Evolutionary conservation across 2,888 invertebrate species (phyloP).

Genomic region (Poecilobothrus nobilitatus): DNA sequence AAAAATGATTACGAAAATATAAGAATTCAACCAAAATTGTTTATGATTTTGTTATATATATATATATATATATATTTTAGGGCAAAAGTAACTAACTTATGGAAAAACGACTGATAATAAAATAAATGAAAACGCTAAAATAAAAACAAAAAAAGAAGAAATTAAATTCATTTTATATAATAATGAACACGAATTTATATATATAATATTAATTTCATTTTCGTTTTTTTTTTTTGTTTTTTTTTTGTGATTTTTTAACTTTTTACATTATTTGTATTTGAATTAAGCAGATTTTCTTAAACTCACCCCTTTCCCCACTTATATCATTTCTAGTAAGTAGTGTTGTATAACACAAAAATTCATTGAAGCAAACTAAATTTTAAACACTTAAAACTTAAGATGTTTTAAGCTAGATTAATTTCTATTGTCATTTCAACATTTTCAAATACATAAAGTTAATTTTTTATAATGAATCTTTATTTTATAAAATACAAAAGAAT

Average conservation of each 20-base stretch:
- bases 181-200: not conserved
- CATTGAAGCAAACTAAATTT: not conserved
- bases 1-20: not conserved
- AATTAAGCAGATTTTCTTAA: no score
- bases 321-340: no score
- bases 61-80: no score
- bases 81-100: not conserved
- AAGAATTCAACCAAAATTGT: not conserved
- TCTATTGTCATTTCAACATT: not conserved
- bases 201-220: not conserved
- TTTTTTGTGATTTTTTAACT: no score
- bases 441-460: not conserved
- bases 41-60: not conserved
- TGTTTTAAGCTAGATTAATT: constrained; percentile 6
- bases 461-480: not conserved
- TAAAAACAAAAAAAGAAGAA: not conserved
- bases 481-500: no score
- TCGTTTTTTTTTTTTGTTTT: not conserved
- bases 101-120: constrained; percentile 3
- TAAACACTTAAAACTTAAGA: not conserved
- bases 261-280: no score
- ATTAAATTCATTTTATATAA: not conserved
- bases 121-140: not conserved
- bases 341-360: not conserved
- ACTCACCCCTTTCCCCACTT: no score